A percentile compares a stretch with the other conserved stretches of the same genome.
Evolutionary conservation across 2,888 invertebrate genomes (phyloP).

Genomic region (Zygogramma bicolorata): DNA sequence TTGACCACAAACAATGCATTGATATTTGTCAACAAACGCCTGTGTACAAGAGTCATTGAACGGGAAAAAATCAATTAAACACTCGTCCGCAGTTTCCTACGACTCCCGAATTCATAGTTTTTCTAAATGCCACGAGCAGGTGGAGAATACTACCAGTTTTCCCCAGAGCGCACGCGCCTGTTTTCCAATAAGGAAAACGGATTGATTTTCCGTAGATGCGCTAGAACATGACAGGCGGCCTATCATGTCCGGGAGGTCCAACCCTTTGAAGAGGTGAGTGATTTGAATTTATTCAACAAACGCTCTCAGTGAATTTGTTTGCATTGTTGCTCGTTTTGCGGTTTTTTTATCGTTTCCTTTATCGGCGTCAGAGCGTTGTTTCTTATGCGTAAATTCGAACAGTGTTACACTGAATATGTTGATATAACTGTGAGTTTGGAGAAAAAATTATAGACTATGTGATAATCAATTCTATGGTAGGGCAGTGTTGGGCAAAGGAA

Average conservation of each 20-base stretch:
- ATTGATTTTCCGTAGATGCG: conserved; percentile 34
- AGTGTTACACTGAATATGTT: not conserved
- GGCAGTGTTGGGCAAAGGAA: not conserved
- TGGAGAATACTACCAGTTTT: not conserved
- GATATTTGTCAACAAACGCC: not conserved
- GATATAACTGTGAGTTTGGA: conserved; percentile 15
- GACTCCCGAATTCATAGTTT: conserved; percentile 2
- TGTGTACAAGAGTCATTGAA: not conserved
- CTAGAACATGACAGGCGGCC: conserved; percentile 44
- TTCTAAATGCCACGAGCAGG: not conserved
- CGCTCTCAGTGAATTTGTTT: conserved; percentile 14
- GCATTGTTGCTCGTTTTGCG: conserved; percentile 4
- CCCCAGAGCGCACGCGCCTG: conserved; percentile 24
- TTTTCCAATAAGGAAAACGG: conserved; percentile 29
- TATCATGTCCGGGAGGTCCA: conserved; percentile 53
- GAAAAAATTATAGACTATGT: conserved; percentile 17
- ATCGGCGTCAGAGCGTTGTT: not conserved
- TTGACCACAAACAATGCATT: conserved; percentile 23
- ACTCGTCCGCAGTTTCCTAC: conserved; percentile 11
- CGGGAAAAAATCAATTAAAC: not conserved
- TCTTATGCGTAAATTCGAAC: not conserved
- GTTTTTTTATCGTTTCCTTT: conserved; percentile 15
- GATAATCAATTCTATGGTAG: conserved; percentile 10
- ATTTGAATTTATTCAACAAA: conserved; percentile 19
- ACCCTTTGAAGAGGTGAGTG: conserved; percentile 57